Evolutionary conservation across 2,888 invertebrate genomes (phyloP), one percentile per base, ranked within the genome.

Genomic region (Elmis aenea): DNA sequence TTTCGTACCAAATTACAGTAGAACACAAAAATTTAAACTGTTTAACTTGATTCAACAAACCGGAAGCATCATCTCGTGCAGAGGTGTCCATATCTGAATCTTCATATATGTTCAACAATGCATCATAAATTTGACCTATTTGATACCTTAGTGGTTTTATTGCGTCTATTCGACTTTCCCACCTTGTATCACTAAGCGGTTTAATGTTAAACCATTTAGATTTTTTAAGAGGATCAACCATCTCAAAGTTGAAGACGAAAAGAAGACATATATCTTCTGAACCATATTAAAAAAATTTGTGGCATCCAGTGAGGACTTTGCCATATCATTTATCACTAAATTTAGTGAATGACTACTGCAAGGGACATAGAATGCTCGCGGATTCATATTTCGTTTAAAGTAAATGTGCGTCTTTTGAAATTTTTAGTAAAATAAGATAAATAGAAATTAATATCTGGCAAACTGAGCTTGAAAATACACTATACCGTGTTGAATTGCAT

Each of bases 311-410:
- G 39, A 47, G 27, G 40, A 32, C 26, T 49, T 44, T 22, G 45
- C 48, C 23, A 38, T 42, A 39, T 51, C 46, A 42, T 43, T 50
- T n/a, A n/a, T n/a, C 18, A 53, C 42, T 8, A 51, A 37, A 46
- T 53, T 52, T 11, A 55, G 41, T 25, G 45, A 35, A 26, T 50
- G 50, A 2, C 46, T 41, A 31, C 36, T 33, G 40, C 53, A 52
- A 13, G 52, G 51, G 33, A 52, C 37, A 31, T 33, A 50, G 32
- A 52, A 50, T 31, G 48, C 53, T 35, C 45, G 38, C 18, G 48
- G 37, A 45, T 51, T 45, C 18, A 13, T 37, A 25, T 34, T 36
- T 36, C n/a, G n/a, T n/a, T n/a, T n/a, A n/a, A n/a, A n/a, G n/a
- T n/a, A n/a, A n/a, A n/a, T n/a, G n/a, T n/a, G n/a, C n/a, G n/a